These are phyloP conservation scores for Isurus oxyrinchus DNA, from an alignment of 2,113 vertebrate species.

Conservation along the genomic window DNA sequence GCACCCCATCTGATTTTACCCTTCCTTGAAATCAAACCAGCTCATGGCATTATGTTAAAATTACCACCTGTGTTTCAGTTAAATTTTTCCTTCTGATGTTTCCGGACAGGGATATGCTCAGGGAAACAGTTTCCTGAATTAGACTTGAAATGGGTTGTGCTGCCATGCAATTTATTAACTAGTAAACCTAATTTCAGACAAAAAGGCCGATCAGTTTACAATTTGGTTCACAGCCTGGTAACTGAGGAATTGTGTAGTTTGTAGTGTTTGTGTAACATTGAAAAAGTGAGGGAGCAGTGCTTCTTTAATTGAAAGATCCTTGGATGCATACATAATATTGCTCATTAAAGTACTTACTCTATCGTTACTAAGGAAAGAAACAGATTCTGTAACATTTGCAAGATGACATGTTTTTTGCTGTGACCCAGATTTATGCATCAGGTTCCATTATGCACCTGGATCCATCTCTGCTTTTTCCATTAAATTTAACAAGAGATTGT, in stretches of 20 bases:
- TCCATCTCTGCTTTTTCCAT: background rate
- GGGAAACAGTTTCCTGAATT: background rate
- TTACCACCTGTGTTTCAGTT: background rate
- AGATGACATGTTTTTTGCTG: background rate
- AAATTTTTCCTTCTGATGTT: background rate
- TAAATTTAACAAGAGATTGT: background rate
- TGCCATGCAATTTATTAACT: background rate
- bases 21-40: background rate
- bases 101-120: background rate
- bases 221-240: background rate
- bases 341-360: background rate
- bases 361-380: background rate
- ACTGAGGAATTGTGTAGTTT: slow-evolving; percentile 5
- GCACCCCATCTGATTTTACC: background rate
- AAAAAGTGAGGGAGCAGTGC: background rate
- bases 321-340: background rate
- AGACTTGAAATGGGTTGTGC: background rate
- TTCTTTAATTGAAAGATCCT: slow-evolving; percentile 4
- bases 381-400: background rate
- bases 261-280: background rate
- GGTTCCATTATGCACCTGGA: background rate
- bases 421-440: background rate
- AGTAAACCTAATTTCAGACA: background rate
- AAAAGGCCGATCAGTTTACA: background rate
- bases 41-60: background rate